These are phyloP conservation scores for Megatriorchis doriae DNA, from an alignment of 2,113 vertebrate genomes.

Conservation along the genomic window DNA sequence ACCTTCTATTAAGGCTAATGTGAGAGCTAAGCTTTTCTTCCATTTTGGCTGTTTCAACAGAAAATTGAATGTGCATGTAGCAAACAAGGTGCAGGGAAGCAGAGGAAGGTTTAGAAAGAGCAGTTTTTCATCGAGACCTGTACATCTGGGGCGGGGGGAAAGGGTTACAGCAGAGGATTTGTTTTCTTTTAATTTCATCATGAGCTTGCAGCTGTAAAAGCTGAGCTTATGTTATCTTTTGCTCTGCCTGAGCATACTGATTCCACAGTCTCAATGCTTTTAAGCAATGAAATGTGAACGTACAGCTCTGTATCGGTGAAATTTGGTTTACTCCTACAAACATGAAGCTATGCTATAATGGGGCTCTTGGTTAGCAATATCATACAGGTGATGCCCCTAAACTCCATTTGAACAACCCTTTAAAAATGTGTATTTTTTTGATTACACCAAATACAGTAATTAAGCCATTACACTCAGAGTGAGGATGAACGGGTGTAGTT, in stretches of 20 bases:
- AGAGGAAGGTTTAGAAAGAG: neutral
- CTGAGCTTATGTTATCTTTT: neutral
- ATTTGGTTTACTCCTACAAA: neutral
- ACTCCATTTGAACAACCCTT: neutral
- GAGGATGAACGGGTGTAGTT: neutral
- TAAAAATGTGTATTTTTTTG: neutral
- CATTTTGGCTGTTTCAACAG: constrained; percentile 44
- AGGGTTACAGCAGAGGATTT: neutral
- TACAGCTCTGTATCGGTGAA: neutral
- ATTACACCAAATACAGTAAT: neutral
- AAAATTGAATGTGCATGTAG: neutral
- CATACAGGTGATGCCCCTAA: neutral
- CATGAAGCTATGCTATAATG: neutral
- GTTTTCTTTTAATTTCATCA: neutral
- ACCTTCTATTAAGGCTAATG: constrained; percentile 41
- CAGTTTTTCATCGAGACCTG: neutral
- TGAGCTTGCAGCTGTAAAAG: neutral
- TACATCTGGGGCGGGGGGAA: neutral
- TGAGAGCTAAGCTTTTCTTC: constrained; percentile 40
- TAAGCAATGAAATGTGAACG: neutral
- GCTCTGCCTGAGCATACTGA: neutral
- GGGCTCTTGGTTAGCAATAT: neutral
- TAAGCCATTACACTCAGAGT: neutral
- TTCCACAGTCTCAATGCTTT: neutral
- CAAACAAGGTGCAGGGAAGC: neutral